These are phyloP conservation scores for Drosophila saltans DNA, from an alignment of 1,140 invertebrate genomes.

Conservation along the genomic window DNA sequence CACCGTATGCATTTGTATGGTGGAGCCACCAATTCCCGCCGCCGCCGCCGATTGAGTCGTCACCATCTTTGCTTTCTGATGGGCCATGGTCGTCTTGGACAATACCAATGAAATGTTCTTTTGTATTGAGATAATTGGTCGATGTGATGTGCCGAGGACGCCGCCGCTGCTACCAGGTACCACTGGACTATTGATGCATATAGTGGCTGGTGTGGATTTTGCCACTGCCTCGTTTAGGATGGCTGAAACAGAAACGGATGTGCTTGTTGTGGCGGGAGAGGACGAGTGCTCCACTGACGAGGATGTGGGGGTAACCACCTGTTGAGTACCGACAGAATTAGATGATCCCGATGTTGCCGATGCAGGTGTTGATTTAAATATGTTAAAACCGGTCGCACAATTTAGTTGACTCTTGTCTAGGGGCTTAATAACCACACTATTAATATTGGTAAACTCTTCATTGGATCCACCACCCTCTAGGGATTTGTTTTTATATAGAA, in stretches of 20 bases:
- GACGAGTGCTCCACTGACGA: conserved; percentile 19
- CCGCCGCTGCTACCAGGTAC: background rate
- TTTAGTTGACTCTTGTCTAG: conserved; percentile 57
- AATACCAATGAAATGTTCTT: conserved; percentile 67
- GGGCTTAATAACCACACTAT: conserved; percentile 67
- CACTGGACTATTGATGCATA: conserved; percentile 28
- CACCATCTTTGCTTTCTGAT: conserved; percentile 66
- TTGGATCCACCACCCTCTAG: conserved; percentile 36
- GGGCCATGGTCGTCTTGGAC: conserved; percentile 64
- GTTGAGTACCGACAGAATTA: conserved; percentile 10
- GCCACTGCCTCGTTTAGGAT: conserved; percentile 5
- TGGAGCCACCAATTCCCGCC: conserved; percentile 15
- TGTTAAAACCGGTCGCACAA: conserved; percentile 57
- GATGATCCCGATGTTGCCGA: conserved; percentile 13
- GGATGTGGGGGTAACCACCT: background rate
- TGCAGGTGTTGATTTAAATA: conserved; percentile 65
- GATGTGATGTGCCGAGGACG: conserved; percentile 2
- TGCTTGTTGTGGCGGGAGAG: conserved; percentile 36
- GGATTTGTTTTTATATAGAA: conserved; percentile 62
- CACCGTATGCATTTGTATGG: conserved; percentile 53
- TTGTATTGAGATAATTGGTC: conserved; percentile 53
- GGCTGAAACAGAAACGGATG: background rate
- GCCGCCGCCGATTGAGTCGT: conserved; percentile 38
- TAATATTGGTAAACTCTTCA: conserved; percentile 60
- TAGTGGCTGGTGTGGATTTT: conserved; percentile 18